Evolutionary conservation across 2,113 vertebrate genomes (phyloP).

Genomic region (Sinocyclocheilus rhinocerous): DNA sequence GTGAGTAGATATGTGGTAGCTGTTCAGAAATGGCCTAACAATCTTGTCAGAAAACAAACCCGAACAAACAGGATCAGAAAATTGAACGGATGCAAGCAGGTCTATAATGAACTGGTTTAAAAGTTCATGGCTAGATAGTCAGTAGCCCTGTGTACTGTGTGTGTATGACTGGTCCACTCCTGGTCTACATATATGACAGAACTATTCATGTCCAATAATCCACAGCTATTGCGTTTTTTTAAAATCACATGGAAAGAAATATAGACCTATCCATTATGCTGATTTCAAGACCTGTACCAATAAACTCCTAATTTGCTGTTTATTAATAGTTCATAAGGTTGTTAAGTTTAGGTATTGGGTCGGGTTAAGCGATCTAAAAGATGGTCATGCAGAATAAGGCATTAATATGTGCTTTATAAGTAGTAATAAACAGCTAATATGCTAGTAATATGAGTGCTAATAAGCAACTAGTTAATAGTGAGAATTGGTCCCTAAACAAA

Average conservation of each 20-base stretch:
- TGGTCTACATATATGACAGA: neutral
- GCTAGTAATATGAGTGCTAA: too few relatives aligned
- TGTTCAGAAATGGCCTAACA: neutral
- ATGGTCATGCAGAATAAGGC: too few relatives aligned
- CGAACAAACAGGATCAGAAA: constrained; percentile 65
- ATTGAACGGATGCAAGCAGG: neutral
- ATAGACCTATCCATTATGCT: neutral
- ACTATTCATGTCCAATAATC: neutral
- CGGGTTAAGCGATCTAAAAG: too few relatives aligned
- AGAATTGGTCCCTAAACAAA: too few relatives aligned
- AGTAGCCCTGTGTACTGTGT: neutral
- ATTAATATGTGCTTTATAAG: too few relatives aligned
- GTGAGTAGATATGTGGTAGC: neutral
- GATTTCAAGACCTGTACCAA: neutral
- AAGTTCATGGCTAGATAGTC: constrained; percentile 67
- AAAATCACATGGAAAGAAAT: neutral
- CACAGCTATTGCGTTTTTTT: too few relatives aligned
- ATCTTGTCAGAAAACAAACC: constrained; percentile 35
- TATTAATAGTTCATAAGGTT: too few relatives aligned
- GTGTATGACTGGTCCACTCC: neutral
- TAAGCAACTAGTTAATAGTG: too few relatives aligned
- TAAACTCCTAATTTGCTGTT: too few relatives aligned
- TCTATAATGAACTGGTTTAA: constrained; percentile 63
- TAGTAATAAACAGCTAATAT: too few relatives aligned
- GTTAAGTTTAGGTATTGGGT: too few relatives aligned